These are phyloP conservation scores for Cephus pygmeus DNA, from an alignment of 2,888 invertebrate species.

Conservation along the genomic window DNA sequence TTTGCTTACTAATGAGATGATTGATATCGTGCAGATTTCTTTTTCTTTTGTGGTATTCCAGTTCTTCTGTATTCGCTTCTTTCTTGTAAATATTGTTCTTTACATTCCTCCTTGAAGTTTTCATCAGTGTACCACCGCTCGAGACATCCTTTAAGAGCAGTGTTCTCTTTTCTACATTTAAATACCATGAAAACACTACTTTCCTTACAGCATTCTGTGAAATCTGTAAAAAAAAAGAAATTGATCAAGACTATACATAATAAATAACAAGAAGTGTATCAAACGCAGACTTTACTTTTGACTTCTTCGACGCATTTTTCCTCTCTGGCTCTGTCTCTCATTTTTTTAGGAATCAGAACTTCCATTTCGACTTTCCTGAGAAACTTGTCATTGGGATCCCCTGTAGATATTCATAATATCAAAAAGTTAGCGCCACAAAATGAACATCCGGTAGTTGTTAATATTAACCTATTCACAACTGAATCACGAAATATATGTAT, in stretches of 20 bases:
- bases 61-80: conserved; percentile 85
- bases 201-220: conserved; percentile 74
- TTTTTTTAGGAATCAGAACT: conserved; percentile 88
- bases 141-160: conserved; percentile 77
- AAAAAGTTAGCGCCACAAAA: background rate
- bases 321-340: conserved; percentile 83
- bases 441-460: background rate
- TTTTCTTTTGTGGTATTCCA: conserved; percentile 74
- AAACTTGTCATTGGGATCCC: conserved; percentile 86
- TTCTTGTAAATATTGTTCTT: conserved; percentile 82
- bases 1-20: background rate
- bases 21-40: conserved; percentile 2
- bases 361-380: conserved; percentile 90
- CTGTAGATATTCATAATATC: conserved; percentile 64
- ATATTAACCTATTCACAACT: background rate
- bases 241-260: background rate
- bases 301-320: conserved; percentile 84
- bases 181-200: conserved; percentile 77
- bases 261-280: conserved; percentile 2
- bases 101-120: conserved; percentile 79
- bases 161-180: conserved; percentile 80
- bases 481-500: background rate
- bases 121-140: conserved; percentile 82
- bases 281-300: conserved; percentile 64
- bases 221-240: conserved; percentile 55